Evolutionary conservation across 53 echinoderm and acorn worm species (phyloP).

Genomic region (Patiria pectinifera): DNA sequence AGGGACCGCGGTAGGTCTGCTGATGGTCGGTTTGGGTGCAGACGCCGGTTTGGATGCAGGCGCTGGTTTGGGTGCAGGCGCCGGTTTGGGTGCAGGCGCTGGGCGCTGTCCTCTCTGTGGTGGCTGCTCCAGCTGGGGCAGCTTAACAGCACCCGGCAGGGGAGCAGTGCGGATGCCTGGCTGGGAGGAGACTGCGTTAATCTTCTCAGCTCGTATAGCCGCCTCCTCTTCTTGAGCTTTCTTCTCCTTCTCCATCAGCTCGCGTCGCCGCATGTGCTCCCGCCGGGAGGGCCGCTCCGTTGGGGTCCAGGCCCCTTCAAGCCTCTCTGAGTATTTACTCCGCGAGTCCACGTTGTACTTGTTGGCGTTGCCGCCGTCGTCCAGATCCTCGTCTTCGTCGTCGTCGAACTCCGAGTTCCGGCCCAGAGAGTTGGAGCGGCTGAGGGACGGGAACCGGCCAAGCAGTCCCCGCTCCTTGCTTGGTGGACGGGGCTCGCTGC

Average conservation of each 20-base stretch:
- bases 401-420: constrained; percentile 69
- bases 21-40: neutral
- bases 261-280: constrained; percentile 70
- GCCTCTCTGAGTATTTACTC: constrained; percentile 52
- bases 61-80: neutral
- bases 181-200: constrained; percentile 55
- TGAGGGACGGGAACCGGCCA: constrained; percentile 51
- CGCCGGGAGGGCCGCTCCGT: constrained; percentile 75
- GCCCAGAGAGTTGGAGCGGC: constrained; percentile 75
- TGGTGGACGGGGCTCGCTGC: constrained; percentile 29
- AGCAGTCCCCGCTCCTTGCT: constrained; percentile 54
- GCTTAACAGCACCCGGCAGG: constrained; percentile 33
- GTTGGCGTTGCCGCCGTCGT: constrained; percentile 54
- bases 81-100: constrained; percentile 24
- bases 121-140: constrained; percentile 47
- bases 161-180: constrained; percentile 18
- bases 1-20: constrained; percentile 18
- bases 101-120: constrained; percentile 50
- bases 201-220: constrained; percentile 27
- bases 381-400: constrained; percentile 68
- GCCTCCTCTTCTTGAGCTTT: constrained; percentile 55
- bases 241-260: constrained; percentile 67
- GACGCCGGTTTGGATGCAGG: too few relatives aligned
- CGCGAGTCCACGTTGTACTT: constrained; percentile 69
- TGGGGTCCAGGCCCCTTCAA: constrained; percentile 63